These are phyloP conservation scores for Lasioglossum marginatum DNA, from an alignment of 2,888 invertebrate genomes.

Conservation along the genomic window DNA sequence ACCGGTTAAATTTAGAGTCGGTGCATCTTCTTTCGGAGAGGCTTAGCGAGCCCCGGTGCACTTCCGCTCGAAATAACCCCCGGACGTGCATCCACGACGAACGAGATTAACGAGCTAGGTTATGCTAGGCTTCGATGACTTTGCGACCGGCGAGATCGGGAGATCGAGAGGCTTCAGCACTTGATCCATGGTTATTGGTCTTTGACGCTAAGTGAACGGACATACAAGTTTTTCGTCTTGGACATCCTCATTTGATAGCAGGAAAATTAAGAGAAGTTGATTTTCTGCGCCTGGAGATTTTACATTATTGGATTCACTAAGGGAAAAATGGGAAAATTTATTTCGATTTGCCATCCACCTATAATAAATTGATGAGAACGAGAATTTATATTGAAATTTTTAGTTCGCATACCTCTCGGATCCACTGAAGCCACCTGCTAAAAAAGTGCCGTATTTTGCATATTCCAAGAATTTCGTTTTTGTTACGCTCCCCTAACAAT, in stretches of 20 bases:
- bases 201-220: neutral
- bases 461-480: neutral
- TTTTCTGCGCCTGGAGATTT: neutral
- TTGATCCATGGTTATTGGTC: neutral
- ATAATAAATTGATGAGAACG: neutral
- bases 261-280: neutral
- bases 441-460: neutral
- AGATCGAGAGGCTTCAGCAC: neutral
- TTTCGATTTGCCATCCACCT: neutral
- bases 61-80: conserved; percentile 59
- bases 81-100: conserved; percentile 57
- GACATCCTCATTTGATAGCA: neutral
- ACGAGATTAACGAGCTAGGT: conserved; percentile 49
- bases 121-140: conserved; percentile 31
- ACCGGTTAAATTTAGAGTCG: conserved; percentile 63
- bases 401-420: neutral
- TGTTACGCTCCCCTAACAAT: neutral
- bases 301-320: too few species aligned
- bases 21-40: conserved; percentile 46
- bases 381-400: neutral
- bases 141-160: neutral
- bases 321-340: too few species aligned
- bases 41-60: conserved; percentile 46
- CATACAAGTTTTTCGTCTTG: neutral
- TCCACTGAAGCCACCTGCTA: neutral